Base-by-base conservation (phyloP, 2,888 invertebrate genomes). In the Pharmacophagus antenor region DNA sequence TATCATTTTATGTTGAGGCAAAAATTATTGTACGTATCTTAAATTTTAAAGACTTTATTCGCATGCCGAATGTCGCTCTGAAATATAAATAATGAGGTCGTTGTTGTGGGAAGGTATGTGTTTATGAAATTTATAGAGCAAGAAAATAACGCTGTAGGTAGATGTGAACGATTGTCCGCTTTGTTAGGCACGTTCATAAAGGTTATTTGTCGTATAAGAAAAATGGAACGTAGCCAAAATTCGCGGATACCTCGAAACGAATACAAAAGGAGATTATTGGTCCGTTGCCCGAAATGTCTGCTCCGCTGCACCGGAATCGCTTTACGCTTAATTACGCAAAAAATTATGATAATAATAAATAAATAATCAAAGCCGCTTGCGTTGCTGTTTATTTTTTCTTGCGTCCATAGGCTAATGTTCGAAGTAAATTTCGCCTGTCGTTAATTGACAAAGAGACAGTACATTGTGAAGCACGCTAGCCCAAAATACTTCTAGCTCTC, bases 211-310 rank as follows among this genome's bases (percentile, higher is more conserved):
- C 31, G 59, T 49, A 54, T 44, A 18, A 21, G 41, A 49, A 31
- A 60, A 60, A 60, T 60, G 55, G 60, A 60, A 55, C 55, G 41
- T 31, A 44, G 60, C 60, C 60, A 60, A 60, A 55, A 51, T 44
- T 60, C 23, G n/a, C 44, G 46, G 44, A 46, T 50, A 22, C 25
- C 50, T 44, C 50, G 49, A 60, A 60, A 60, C 50, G 60, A 55
- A 37, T 31, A 60, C 55, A 54, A 60, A 60, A 51, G 60, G 44
- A n/a, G 49, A 55, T 31, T 50, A 50, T 60, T 60, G 60, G 60
- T 60, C 23, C 55, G 55, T 21, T 60, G 60, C 60, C 60, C 60
- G 55, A 55, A 55, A 53, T 60, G 44, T 50, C 46, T 31, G 60
- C 55, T 18, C 51, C 37, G 20, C 3, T 60, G 55, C 60, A 37